These are phyloP conservation scores for Rhizoglyphus robini DNA, from an alignment of 1,140 invertebrate genomes.

Conservation along the genomic window DNA sequence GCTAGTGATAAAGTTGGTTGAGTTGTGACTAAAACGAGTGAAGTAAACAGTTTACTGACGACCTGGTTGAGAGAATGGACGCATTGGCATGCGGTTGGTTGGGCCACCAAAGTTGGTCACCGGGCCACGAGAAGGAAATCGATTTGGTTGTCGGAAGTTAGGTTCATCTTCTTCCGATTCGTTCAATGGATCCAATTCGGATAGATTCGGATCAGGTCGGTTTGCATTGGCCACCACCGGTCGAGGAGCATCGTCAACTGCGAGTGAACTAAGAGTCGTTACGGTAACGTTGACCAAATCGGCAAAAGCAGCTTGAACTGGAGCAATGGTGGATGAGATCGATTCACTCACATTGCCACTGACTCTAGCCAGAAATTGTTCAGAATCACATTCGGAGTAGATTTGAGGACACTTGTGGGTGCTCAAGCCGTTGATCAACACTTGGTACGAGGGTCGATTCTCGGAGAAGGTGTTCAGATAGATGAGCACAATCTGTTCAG, in stretches of 20 bases:
- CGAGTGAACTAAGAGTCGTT: background rate
- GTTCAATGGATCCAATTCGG: too few relatives aligned
- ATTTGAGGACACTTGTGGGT: background rate
- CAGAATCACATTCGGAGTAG: background rate
- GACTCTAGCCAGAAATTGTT: background rate
- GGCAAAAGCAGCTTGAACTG: background rate
- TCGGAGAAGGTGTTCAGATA: background rate
- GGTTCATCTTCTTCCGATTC: too few relatives aligned
- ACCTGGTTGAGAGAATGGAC: too few relatives aligned
- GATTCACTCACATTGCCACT: background rate
- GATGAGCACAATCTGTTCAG: background rate
- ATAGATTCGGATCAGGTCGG: too few relatives aligned
- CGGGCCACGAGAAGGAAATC: too few relatives aligned
- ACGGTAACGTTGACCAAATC: background rate
- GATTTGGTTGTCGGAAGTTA: too few relatives aligned
- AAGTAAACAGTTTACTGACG: too few relatives aligned
- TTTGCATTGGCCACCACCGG: too few relatives aligned
- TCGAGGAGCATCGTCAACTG: background rate
- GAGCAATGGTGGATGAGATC: background rate
- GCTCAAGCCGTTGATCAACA: background rate
- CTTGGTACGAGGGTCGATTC: background rate
- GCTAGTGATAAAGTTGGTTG: too few relatives aligned
- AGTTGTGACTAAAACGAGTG: too few relatives aligned
- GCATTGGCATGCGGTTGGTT: too few relatives aligned
- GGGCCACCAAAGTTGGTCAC: too few relatives aligned